phyloP scores from a whole-genome alignment of 2,888 invertebrate species.

The Tenthredo livida region DNA sequence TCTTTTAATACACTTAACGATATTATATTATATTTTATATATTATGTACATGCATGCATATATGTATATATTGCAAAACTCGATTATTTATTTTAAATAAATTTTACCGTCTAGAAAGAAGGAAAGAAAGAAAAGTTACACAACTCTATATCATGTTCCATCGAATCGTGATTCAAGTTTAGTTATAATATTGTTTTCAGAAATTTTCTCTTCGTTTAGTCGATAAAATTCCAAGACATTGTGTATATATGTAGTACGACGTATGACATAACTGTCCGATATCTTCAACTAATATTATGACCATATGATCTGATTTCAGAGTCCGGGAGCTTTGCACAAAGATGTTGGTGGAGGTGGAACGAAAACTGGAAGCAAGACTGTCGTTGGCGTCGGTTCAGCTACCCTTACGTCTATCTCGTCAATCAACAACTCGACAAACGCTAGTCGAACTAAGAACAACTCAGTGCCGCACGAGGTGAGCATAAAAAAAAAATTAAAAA shows the following conservation, averaged over 20 bases:
- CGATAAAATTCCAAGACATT: neutral
- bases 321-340: constrained; percentile 77
- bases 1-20: neutral
- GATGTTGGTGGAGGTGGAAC: constrained; percentile 76
- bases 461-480: constrained; percentile 75
- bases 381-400: constrained; percentile 74
- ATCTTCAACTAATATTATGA: constrained; percentile 41
- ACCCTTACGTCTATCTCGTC: constrained; percentile 76
- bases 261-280: neutral
- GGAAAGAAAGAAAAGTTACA: neutral
- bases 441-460: constrained; percentile 74
- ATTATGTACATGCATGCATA: neutral
- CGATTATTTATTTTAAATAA: neutral
- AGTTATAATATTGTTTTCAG: neutral
- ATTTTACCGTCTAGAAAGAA: neutral
- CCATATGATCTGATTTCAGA: constrained; percentile 68
- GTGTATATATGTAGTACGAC: neutral
- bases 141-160: neutral
- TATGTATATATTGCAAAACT: neutral
- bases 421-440: constrained; percentile 74
- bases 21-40: neutral
- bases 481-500: neutral
- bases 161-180: neutral
- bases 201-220: neutral
- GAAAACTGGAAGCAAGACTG: constrained; percentile 75